Evolutionary conservation across 2,888 invertebrate genomes (phyloP).

Genomic region (Lasioglossum calceatum): DNA sequence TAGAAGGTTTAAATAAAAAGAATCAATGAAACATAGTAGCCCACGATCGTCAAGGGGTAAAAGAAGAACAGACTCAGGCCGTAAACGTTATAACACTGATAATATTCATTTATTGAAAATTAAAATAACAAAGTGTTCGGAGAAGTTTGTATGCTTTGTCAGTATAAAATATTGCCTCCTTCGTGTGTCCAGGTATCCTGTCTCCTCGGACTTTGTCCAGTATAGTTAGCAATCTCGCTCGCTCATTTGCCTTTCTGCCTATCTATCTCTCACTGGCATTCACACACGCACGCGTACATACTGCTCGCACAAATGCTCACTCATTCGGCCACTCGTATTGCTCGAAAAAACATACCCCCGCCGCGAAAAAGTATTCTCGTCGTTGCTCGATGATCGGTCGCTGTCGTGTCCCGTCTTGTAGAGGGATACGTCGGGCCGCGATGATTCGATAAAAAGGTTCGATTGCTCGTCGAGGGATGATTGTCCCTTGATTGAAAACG

Average conservation of each 20-base stretch:
- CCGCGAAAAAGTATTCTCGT: conserved; percentile 53
- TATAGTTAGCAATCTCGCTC: conserved; percentile 23
- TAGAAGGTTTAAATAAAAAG: neutral
- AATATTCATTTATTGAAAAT: conserved; percentile 55
- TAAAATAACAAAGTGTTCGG: conserved; percentile 51
- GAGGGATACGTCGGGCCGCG: conserved; percentile 61
- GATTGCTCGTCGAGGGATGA: conserved; percentile 76
- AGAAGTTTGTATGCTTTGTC: conserved; percentile 42
- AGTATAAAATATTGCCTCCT: conserved; percentile 58
- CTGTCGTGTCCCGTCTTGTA: conserved; percentile 45
- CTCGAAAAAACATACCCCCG: conserved; percentile 45
- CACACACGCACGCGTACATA: neutral
- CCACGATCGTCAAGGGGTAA: conserved; percentile 13
- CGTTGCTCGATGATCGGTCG: conserved; percentile 64
- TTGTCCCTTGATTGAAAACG: conserved; percentile 78
- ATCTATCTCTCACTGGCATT: neutral
- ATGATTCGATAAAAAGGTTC: conserved; percentile 76
- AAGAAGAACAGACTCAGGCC: conserved; percentile 17
- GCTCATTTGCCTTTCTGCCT: neutral
- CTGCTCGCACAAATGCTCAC: neutral
- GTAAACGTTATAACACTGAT: conserved; percentile 45
- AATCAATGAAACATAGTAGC: neutral
- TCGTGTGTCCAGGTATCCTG: conserved; percentile 41
- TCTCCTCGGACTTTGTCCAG: conserved; percentile 37
- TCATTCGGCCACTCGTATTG: conserved; percentile 41